phyloP scores from a whole-genome alignment of 2,113 vertebrate species.

The Aviceda subcristata region DNA sequence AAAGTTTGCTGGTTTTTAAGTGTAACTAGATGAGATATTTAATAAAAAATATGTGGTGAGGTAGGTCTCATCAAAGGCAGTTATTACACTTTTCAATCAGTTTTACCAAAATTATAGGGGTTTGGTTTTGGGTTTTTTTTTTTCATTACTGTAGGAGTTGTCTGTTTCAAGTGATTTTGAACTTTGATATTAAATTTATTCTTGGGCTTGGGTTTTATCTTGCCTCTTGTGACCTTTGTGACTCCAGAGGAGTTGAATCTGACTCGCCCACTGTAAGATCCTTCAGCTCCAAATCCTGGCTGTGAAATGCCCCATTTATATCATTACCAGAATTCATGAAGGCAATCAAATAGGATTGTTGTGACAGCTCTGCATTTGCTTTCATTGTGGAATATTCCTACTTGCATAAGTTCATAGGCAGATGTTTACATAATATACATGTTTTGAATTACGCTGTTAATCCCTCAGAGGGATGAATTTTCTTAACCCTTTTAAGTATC shows the following conservation, averaged over 20 bases:
- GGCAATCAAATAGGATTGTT: background rate
- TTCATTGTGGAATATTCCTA: background rate
- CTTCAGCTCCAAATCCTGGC: background rate
- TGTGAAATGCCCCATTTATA: background rate
- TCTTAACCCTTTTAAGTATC: background rate
- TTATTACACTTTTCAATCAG: background rate
- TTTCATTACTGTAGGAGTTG: background rate
- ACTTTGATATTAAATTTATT: background rate
- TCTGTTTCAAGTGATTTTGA: background rate
- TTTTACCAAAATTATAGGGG: background rate
- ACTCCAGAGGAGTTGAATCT: background rate
- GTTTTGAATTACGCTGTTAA: background rate
- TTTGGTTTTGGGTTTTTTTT: background rate
- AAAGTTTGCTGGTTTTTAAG: background rate
- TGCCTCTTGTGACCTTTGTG: background rate
- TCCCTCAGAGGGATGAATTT: background rate
- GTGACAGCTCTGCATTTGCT: background rate
- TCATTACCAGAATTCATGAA: background rate
- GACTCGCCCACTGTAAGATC: accelerated
- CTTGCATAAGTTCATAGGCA: background rate
- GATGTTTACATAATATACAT: background rate
- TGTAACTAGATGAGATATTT: background rate
- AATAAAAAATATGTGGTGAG: background rate
- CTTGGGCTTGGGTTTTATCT: background rate
- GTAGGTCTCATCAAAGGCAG: background rate